These are phyloP conservation scores for Euproctis similis DNA, from an alignment of 2,888 invertebrate species.

Conservation along the genomic window DNA sequence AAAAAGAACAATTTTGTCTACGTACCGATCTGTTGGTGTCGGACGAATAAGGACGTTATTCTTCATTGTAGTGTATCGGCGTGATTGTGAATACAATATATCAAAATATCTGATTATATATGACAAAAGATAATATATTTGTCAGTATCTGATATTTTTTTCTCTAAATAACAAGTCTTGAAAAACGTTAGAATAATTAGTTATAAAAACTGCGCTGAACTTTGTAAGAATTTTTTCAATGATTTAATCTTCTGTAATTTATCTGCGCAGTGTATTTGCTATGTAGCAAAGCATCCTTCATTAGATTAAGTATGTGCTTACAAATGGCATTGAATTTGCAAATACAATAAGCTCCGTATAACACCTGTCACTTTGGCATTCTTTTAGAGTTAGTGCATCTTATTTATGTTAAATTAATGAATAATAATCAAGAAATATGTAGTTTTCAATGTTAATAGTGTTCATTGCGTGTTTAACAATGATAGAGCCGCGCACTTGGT, in stretches of 20 bases:
- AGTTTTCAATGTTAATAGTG: too few species aligned
- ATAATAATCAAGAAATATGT: too few species aligned
- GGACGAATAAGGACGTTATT: constrained; percentile 17
- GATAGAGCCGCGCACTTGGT: too few species aligned
- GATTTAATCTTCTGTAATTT: background rate
- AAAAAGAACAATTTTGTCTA: constrained; percentile 4
- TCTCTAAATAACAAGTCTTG: background rate
- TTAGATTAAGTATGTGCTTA: constrained; percentile 4
- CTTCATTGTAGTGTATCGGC: constrained; percentile 9
- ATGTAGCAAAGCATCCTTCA: background rate
- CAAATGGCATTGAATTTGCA: constrained; percentile 21
- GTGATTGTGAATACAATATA: constrained; percentile 8
- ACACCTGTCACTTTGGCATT: too few species aligned
- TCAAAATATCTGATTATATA: constrained; percentile 6
- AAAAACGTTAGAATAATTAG: background rate
- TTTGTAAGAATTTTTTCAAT: too few species aligned
- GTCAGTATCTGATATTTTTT: constrained; percentile 7
- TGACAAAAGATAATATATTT: constrained; percentile 12
- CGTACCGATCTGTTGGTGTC: constrained; percentile 16
- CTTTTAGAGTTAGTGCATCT: too few species aligned
- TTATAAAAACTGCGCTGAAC: background rate
- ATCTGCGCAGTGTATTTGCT: constrained; percentile 3
- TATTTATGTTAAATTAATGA: too few species aligned
- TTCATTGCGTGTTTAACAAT: too few species aligned
- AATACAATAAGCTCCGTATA: constrained; percentile 5